These are phyloP conservation scores for Augochlorella aurata DNA, from an alignment of 2,888 invertebrate genomes.

Conservation along the genomic window DNA sequence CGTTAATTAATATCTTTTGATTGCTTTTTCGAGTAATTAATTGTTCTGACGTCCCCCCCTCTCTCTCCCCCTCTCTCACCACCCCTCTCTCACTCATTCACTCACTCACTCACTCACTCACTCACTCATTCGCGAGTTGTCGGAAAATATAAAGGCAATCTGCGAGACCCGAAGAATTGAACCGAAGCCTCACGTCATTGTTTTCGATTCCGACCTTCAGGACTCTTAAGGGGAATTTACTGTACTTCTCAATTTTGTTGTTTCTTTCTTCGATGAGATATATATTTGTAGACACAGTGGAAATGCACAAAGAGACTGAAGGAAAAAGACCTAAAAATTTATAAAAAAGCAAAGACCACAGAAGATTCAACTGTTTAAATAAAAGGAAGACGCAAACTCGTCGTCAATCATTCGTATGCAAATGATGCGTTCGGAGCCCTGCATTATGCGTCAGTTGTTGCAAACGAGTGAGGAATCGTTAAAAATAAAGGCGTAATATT, in stretches of 20 bases:
- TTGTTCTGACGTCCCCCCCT: too few species aligned
- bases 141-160: too few species aligned
- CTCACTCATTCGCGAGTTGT: too few species aligned
- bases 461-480: constrained; percentile 34
- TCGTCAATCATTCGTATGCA: constrained; percentile 56
- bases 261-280: not conserved
- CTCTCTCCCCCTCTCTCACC: too few species aligned
- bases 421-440: constrained; percentile 55
- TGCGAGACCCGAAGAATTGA: too few species aligned
- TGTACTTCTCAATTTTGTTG: not conserved
- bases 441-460: constrained; percentile 53
- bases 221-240: too few species aligned
- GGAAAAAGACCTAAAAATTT: not conserved
- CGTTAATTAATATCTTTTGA: too few species aligned
- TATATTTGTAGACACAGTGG: not conserved
- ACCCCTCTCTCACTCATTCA: too few species aligned
- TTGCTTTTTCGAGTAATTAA: too few species aligned
- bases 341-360: not conserved
- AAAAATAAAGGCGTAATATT: constrained; percentile 34
- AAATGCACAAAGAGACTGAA: not conserved
- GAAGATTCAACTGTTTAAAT: not conserved
- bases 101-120: too few species aligned
- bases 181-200: too few species aligned
- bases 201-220: too few species aligned
- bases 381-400: constrained; percentile 26